Evolutionary conservation across 2,113 vertebrate genomes (phyloP).

Genomic region (Bufo bufo): DNA sequence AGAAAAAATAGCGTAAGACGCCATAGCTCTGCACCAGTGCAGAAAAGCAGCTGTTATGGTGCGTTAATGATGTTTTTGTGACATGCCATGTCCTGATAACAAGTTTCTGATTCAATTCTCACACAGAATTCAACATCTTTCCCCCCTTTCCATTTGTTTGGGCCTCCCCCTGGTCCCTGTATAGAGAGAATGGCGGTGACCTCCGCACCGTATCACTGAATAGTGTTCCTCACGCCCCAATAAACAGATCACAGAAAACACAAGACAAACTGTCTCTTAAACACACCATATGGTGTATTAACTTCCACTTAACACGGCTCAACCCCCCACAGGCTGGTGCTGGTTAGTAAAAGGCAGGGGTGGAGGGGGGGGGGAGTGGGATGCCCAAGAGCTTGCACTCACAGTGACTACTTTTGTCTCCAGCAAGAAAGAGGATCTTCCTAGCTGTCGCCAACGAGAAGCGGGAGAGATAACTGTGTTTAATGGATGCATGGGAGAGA

Average conservation of each 20-base stretch:
- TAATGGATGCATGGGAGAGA: constrained; percentile 10
- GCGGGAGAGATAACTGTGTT: neutral
- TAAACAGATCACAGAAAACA: constrained; percentile 43
- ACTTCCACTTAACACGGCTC: constrained; percentile 57
- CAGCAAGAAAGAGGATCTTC: neutral
- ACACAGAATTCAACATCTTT: neutral
- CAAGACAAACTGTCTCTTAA: constrained; percentile 55
- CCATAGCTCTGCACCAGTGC: neutral
- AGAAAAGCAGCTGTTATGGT: neutral
- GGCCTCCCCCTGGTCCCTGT: constrained; percentile 17
- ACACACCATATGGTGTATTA: constrained; percentile 59
- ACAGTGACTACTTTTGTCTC: neutral
- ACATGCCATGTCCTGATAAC: neutral
- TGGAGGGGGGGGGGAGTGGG: neutral
- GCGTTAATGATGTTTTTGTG: constrained; percentile 14
- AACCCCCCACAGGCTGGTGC: constrained; percentile 25
- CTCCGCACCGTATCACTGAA: constrained; percentile 37
- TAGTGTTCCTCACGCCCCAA: constrained; percentile 48
- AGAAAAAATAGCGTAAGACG: neutral
- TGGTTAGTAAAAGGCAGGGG: neutral
- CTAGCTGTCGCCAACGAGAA: neutral
- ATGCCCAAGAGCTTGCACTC: constrained; percentile 45
- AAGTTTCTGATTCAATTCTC: constrained; percentile 20
- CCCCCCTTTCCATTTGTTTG: neutral
- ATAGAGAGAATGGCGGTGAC: constrained; percentile 32